A percentile compares a stretch with the other conserved stretches of the same genome.
Conservation (phyloP, 2,888 invertebrate genomes). For the Eilema sororculum region DNA sequence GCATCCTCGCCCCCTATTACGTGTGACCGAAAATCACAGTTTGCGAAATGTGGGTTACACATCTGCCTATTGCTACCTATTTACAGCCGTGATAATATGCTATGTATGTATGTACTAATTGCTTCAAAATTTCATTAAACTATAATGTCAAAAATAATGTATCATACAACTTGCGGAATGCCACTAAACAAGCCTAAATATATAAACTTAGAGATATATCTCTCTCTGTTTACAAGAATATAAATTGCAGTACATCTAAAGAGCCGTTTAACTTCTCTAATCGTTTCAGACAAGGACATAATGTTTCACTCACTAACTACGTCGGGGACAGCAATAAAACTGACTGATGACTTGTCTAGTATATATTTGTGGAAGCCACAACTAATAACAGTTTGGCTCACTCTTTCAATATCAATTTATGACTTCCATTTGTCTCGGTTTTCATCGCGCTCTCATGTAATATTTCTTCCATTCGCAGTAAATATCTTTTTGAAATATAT, state of each 20-base stretch:
- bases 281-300: conserved; percentile 33
- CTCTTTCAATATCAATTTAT: conserved; percentile 51
- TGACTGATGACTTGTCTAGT: conserved; percentile 39
- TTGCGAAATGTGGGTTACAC: no score
- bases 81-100: no score
- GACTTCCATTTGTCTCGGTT: conserved; percentile 33
- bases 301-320: conserved; percentile 42
- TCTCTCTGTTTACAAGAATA: conserved; percentile 31
- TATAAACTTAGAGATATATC: conserved; percentile 2
- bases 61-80: no score
- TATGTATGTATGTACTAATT: no score
- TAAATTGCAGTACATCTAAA: conserved; percentile 30
- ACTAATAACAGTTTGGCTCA: conserved; percentile 33
- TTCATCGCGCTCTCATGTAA: conserved; percentile 26
- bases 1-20: no score
- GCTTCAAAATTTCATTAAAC: no score
- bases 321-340: conserved; percentile 41
- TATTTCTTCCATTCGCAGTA: conserved; percentile 18
- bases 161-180: neutral
- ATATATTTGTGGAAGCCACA: conserved; percentile 37
- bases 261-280: conserved; percentile 38
- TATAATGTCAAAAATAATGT: no score
- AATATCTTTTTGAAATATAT: conserved; percentile 14
- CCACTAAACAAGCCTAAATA: neutral
- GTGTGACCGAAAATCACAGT: no score